Conservation (phyloP, 2,797 vertebrate genomes). For the Tinamus major region DNA sequence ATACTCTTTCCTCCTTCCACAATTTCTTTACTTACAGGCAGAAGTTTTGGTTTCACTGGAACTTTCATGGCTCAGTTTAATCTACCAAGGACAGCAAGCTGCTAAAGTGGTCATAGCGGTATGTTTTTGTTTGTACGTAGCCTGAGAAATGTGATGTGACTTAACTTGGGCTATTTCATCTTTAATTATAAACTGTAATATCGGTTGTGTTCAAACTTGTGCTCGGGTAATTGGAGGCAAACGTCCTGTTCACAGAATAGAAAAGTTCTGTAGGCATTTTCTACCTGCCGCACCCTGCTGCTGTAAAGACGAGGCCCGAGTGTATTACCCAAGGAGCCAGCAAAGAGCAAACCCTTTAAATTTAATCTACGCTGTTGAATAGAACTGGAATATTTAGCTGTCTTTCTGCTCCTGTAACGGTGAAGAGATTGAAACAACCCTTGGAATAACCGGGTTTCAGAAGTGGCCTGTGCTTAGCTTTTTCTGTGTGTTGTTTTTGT, state of each 20-base stretch:
- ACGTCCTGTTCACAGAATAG: neutral
- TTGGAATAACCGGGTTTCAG: neutral
- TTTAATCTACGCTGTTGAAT: neutral
- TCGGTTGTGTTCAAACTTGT: neutral
- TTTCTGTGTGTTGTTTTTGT: neutral
- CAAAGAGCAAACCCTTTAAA: neutral
- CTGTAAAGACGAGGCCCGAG: neutral
- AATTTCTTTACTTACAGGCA: neutral
- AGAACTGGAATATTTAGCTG: neutral
- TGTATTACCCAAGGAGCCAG: neutral
- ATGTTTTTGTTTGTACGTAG: conserved; percentile 19
- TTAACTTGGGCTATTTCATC: neutral
- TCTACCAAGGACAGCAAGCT: neutral
- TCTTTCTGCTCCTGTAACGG: neutral
- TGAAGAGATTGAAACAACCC: neutral
- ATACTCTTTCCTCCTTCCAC: neutral
- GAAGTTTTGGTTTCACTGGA: neutral
- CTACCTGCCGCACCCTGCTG: fast-evolving
- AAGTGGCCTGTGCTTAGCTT: neutral
- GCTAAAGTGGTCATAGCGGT: neutral
- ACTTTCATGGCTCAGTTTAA: neutral
- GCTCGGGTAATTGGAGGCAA: neutral
- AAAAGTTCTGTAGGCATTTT: neutral
- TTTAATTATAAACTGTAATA: neutral
- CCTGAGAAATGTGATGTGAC: conserved; percentile 8